These are phyloP conservation scores for Eclectus roratus DNA, from an alignment of 2,113 vertebrate species.

Conservation along the genomic window DNA sequence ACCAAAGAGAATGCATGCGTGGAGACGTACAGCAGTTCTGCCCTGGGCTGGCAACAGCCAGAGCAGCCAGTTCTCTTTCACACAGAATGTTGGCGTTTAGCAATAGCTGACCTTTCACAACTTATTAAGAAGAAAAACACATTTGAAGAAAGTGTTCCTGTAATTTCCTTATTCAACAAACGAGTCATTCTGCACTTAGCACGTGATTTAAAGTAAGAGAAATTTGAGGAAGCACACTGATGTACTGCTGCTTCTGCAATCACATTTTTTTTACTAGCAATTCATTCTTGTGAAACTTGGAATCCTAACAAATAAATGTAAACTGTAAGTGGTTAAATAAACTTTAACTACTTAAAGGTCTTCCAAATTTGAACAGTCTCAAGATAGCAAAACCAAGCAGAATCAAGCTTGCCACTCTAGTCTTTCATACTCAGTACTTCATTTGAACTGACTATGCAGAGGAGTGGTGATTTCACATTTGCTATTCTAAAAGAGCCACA, in stretches of 20 bases:
- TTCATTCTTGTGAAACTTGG: neutral
- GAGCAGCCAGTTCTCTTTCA: slow-evolving; percentile 17
- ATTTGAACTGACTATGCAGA: neutral
- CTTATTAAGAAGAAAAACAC: neutral
- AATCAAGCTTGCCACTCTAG: neutral
- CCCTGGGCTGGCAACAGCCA: fast-evolving
- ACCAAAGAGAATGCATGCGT: neutral
- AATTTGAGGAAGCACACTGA: neutral
- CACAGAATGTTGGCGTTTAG: neutral
- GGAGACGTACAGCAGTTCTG: neutral
- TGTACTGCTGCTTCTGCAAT: neutral
- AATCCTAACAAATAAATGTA: neutral
- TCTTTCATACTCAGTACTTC: neutral
- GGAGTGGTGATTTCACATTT: neutral
- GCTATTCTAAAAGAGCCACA: neutral
- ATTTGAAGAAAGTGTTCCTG: slow-evolving; percentile 26
- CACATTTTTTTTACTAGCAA: neutral
- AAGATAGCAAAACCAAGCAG: neutral
- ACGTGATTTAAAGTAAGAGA: neutral
- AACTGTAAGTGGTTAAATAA: neutral
- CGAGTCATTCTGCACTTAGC: neutral
- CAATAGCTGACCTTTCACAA: slow-evolving; percentile 57
- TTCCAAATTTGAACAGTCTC: neutral
- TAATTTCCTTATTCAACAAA: slow-evolving; percentile 34
- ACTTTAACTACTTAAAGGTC: neutral